Conservation (phyloP, 1,140 invertebrate species). For the Platyscapa corneri region DNA sequence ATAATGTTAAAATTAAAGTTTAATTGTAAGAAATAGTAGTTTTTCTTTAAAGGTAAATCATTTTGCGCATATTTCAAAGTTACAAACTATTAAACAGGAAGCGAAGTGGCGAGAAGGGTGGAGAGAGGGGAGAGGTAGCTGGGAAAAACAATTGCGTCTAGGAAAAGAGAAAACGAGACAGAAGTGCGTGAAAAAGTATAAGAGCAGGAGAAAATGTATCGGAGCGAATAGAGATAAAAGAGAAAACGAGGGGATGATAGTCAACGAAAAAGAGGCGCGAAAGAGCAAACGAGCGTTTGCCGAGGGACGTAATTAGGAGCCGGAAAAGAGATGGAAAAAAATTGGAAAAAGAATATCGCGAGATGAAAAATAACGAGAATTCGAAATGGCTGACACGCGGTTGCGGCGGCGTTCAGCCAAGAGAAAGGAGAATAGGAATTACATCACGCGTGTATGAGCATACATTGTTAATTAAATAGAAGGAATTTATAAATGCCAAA, state of each 20-base stretch:
- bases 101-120: background rate
- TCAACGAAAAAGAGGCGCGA: constrained; percentile 24
- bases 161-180: background rate
- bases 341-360: background rate
- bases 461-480: constrained; percentile 42
- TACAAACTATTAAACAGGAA: background rate
- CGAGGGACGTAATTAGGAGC: constrained; percentile 33
- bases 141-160: background rate
- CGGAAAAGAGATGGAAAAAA: background rate
- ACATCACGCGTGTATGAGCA: background rate
- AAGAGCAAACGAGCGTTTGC: constrained; percentile 20
- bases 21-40: background rate
- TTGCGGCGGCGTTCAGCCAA: background rate
- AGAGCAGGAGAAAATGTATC: constrained; percentile 6
- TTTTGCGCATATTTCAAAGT: background rate
- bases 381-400: constrained; percentile 3
- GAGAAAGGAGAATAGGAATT: background rate
- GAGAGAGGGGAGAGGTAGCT: background rate
- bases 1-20: background rate
- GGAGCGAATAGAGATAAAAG: constrained; percentile 46
- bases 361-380: constrained; percentile 33
- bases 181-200: background rate
- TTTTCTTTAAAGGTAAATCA: background rate
- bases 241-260: constrained; percentile 46
- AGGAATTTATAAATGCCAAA: constrained; percentile 24